Base-by-base conservation (phyloP, 2,888 invertebrate genomes). In the Apocheima hispidaria region DNA sequence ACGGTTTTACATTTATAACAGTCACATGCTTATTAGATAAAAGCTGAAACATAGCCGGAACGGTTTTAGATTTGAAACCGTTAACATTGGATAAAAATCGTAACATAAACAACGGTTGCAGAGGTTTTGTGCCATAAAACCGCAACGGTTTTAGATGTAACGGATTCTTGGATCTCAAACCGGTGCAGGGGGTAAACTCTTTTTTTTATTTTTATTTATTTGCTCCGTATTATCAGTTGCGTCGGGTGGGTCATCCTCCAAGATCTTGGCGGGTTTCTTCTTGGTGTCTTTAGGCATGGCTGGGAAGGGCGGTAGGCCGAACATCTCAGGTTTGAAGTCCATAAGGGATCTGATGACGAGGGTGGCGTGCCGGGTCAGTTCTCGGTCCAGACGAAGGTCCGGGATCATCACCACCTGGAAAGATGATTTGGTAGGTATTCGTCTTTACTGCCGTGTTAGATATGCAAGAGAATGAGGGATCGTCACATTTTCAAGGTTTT, bases 241-340 rank as follows among this genome's bases (percentile, higher is more conserved):
- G 0, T 51, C 38, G 0, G 28, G 28, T 3, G 51, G 51, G 18
- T 51, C 51, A 7, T 51, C 51, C 12, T 51, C 51, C 12, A 51
- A 28, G 2, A 26, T 35, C 16, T 50, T 50, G 10, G 26, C 10
- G 5, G 14, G 35, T 28, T 48, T 61, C 9, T 35, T 35, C 10
- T 55, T 52, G n/a, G n/a, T n/a, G 9, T 21, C 38, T 12, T 43
- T 56, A 6, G 40, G 12, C 1, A 57, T 35, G 9, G 68, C 59
- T 9, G 72, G 68, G 66, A 94, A 95, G 1, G 95, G 91, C 0
- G 98, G 98, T 44, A 98, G 86, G 2, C 98, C 97, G 85, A 97
- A 98, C 6, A 94, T 73, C 81, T 97, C 96, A 0, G 98, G 97
- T 68, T 95, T 92, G 79, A 98, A 97, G n/a, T 97, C 94, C 69